These are phyloP conservation scores for Drosophila paulistorum DNA, from an alignment of 1,140 invertebrate genomes.

Conservation along the genomic window DNA sequence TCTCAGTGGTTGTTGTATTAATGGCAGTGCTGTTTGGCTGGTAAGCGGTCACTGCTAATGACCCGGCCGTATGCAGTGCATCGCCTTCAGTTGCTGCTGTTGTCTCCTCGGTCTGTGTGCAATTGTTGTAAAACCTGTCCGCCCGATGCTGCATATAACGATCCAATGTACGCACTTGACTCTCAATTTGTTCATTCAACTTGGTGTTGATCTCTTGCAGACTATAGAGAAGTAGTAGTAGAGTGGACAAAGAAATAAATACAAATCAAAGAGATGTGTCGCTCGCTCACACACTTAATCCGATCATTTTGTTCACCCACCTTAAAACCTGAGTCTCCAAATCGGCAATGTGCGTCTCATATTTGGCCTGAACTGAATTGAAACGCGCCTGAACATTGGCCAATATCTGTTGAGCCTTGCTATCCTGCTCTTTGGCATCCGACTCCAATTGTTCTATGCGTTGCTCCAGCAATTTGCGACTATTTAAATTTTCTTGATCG, in stretches of 20 bases:
- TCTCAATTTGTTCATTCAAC: slow-evolving; percentile 84
- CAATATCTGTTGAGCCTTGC: slow-evolving; percentile 87
- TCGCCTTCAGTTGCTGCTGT: background rate
- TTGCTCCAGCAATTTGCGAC: slow-evolving; percentile 87
- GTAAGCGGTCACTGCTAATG: background rate
- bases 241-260: background rate
- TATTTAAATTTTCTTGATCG: slow-evolving; percentile 84
- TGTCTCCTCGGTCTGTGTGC: slow-evolving; percentile 80
- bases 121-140: slow-evolving; percentile 74
- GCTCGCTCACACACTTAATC: background rate
- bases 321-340: slow-evolving; percentile 87
- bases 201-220: slow-evolving; percentile 85
- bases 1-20: slow-evolving; percentile 54
- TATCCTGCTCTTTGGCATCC: slow-evolving; percentile 87
- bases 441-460: slow-evolving; percentile 87
- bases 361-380: slow-evolving; percentile 89
- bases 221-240: slow-evolving; percentile 41
- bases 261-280: background rate
- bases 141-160: slow-evolving; percentile 71
- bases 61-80: background rate
- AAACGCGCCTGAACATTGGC: slow-evolving; percentile 89
- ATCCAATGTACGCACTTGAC: slow-evolving; percentile 78
- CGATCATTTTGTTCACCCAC: slow-evolving; percentile 31
- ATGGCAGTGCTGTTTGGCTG: background rate
- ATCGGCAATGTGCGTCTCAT: slow-evolving; percentile 89